Conservation (phyloP, 2,113 vertebrate species). For the Pachycephala philippinensis region DNA sequence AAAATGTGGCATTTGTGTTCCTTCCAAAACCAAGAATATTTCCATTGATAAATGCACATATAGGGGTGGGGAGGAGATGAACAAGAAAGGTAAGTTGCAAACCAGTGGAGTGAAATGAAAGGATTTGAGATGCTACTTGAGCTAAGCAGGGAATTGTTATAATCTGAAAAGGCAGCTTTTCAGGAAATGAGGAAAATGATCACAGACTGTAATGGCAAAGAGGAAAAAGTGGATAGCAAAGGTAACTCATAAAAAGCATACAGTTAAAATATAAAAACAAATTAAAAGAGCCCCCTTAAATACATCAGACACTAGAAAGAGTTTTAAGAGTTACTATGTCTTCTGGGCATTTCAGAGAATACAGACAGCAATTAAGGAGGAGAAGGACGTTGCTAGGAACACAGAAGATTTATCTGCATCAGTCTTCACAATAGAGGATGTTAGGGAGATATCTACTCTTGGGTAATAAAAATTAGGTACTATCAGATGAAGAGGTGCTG, state of each 20-base stretch:
- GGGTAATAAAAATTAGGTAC: constrained; percentile 47
- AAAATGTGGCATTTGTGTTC: background rate
- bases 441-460: background rate
- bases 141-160: background rate
- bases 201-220: background rate
- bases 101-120: background rate
- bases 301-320: background rate
- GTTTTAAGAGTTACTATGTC: background rate
- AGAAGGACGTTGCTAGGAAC: background rate
- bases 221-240: background rate
- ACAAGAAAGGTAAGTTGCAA: background rate
- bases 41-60: background rate
- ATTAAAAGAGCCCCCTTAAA: background rate
- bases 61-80: background rate
- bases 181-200: background rate
- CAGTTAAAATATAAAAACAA: background rate
- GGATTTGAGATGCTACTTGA: background rate
- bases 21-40: background rate
- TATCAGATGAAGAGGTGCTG: constrained; percentile 44
- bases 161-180: background rate
- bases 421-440: background rate
- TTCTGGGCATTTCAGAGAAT: background rate
- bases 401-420: constrained; percentile 41
- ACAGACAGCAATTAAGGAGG: constrained; percentile 9
- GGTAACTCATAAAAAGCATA: background rate